These are phyloP conservation scores for Harpalus rubripes DNA, from an alignment of 2,888 invertebrate species.

Conservation along the genomic window DNA sequence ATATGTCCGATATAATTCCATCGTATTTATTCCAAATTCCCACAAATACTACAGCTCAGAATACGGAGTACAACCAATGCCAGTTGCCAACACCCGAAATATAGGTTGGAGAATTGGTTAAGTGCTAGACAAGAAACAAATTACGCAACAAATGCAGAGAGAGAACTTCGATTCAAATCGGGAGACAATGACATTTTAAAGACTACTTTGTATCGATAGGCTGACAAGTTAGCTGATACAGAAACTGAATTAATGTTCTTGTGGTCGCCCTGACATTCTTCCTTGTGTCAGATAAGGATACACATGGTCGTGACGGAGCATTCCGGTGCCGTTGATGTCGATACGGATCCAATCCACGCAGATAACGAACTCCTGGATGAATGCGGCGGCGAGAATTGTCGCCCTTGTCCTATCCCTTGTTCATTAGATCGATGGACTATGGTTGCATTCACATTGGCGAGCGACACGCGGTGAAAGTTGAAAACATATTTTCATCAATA, in stretches of 20 bases:
- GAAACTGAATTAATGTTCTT: slow-evolving; percentile 78
- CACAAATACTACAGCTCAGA: too few relatives aligned
- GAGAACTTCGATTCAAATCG: slow-evolving; percentile 72
- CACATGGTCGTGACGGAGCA: slow-evolving; percentile 78
- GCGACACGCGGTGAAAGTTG: too few relatives aligned
- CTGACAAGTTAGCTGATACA: slow-evolving; percentile 76
- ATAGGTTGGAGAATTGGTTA: slow-evolving; percentile 18
- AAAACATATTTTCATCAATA: too few relatives aligned
- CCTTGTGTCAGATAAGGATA: slow-evolving; percentile 80
- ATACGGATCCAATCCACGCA: slow-evolving; percentile 78
- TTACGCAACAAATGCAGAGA: slow-evolving; percentile 73
- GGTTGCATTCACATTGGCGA: too few relatives aligned
- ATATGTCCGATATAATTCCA: too few relatives aligned
- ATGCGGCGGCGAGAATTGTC: slow-evolving; percentile 74
- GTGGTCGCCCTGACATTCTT: slow-evolving; percentile 79
- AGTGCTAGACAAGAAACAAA: slow-evolving; percentile 42
- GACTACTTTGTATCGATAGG: slow-evolving; percentile 67
- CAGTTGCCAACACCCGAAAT: neutral
- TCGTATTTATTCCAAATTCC: too few relatives aligned
- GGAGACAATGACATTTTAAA: too few relatives aligned
- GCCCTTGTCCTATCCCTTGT: too few relatives aligned
- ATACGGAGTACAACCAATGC: too few relatives aligned
- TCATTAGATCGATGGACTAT: too few relatives aligned
- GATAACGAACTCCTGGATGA: slow-evolving; percentile 79
- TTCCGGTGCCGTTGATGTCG: slow-evolving; percentile 73